These are phyloP conservation scores for Lamprologus sp. DNA, from an alignment of 2,113 vertebrate species.

Conservation along the genomic window DNA sequence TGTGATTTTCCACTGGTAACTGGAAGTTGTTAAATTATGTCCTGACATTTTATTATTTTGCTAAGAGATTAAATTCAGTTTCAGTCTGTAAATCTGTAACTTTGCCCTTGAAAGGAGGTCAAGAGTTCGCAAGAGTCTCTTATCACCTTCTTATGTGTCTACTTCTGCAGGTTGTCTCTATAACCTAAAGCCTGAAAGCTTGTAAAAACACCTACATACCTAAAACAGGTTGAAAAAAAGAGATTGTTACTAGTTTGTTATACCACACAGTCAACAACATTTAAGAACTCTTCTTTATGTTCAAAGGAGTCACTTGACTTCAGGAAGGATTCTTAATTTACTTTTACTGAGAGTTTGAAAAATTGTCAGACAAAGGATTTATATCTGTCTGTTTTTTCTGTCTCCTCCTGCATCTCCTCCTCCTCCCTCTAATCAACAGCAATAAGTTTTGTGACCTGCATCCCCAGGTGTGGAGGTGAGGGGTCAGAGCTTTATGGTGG, in stretches of 20 bases:
- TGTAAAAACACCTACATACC: neutral
- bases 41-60: neutral
- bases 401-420: neutral
- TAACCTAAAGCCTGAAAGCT: neutral
- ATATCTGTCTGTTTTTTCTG: neutral
- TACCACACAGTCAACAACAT: neutral
- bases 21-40: neutral
- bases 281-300: neutral
- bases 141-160: neutral
- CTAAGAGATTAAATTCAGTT: neutral
- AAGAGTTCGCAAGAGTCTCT: neutral
- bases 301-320: neutral
- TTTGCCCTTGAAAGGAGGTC: neutral
- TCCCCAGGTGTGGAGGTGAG: constrained; percentile 64
- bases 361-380: neutral
- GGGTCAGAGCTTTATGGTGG: constrained; percentile 51
- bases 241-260: neutral
- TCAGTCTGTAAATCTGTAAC: constrained; percentile 5
- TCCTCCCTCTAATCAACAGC: constrained; percentile 12
- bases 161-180: neutral
- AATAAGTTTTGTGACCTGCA: constrained; percentile 30
- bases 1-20: neutral
- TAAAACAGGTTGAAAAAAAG: neutral
- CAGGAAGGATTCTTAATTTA: neutral
- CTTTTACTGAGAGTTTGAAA: neutral